Percentiles rank a stretch among this genome's conserved stretches.
These are phyloP conservation scores for Anseranas semipalmata DNA, from an alignment of 2,113 vertebrate species.

Conservation along the genomic window DNA sequence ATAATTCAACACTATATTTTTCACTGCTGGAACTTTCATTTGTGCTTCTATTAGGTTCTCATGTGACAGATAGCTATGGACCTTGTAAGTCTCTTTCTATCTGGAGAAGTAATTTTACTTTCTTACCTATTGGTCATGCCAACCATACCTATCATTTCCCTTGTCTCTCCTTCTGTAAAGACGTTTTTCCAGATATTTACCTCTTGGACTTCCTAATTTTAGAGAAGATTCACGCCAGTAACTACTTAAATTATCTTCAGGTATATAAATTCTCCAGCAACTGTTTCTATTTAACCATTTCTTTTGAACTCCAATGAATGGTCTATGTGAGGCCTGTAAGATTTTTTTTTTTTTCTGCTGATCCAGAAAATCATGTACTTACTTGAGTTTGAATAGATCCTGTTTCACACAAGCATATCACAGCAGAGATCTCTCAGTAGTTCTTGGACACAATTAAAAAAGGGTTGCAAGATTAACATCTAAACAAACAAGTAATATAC, in stretches of 20 bases:
- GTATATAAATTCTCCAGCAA: neutral
- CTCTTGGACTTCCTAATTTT: slow-evolving; percentile 24
- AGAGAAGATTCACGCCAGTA: neutral
- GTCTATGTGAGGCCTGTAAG: neutral
- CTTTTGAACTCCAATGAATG: neutral
- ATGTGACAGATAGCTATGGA: slow-evolving; percentile 7
- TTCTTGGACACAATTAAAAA: neutral
- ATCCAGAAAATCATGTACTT: neutral
- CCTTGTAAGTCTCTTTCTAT: slow-evolving; percentile 34
- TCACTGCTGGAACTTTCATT: slow-evolving; percentile 30
- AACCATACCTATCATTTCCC: neutral
- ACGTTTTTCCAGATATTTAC: neutral
- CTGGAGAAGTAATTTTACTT: slow-evolving; percentile 39
- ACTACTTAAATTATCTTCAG: neutral
- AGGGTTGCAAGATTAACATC: neutral
- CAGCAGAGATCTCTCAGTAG: neutral
- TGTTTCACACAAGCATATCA: neutral
- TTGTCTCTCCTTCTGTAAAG: neutral
- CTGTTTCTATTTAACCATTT: neutral
- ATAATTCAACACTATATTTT: slow-evolving; percentile 48
- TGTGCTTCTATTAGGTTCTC: slow-evolving; percentile 2
- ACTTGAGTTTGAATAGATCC: neutral
- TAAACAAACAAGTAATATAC: neutral
- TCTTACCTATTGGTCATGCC: neutral
- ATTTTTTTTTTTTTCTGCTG: neutral